A percentile compares a stretch with the other conserved stretches of the same genome.
Evolutionary conservation across 2,113 vertebrate species (phyloP).

Genomic region (Phrynosoma platyrhinos): DNA sequence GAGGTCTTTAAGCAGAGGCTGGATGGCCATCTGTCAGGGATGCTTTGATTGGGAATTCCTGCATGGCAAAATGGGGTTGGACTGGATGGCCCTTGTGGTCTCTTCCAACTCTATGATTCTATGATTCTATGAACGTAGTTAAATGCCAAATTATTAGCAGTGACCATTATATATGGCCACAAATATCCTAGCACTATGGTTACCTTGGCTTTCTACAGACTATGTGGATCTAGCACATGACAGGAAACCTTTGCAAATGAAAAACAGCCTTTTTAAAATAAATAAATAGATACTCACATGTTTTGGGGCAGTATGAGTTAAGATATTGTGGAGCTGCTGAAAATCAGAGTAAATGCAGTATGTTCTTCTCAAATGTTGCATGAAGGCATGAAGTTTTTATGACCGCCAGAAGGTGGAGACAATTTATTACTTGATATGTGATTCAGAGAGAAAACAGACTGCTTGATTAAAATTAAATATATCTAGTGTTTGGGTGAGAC

Average conservation of each 20-base stretch:
- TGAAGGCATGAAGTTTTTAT: neutral
- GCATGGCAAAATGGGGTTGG: no score
- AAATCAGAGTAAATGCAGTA: neutral
- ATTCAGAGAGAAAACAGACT: neutral
- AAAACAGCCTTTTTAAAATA: neutral
- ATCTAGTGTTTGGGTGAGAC: neutral
- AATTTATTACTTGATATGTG: neutral
- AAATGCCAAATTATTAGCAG: no score
- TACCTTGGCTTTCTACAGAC: no score
- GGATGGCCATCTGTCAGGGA: no score
- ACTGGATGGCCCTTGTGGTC: no score
- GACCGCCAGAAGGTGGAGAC: conserved; percentile 20
- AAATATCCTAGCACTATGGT: no score
- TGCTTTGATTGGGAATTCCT: no score
- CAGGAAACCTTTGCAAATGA: neutral
- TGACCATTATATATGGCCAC: no score
- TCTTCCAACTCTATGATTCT: no score
- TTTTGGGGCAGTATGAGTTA: neutral
- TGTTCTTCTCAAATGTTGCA: neutral
- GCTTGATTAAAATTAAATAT: neutral
- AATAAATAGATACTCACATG: neutral
- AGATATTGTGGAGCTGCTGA: neutral
- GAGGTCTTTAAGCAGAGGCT: no score
- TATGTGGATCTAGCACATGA: neutral
- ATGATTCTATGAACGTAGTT: no score